Evolutionary conservation across 2,113 vertebrate genomes (phyloP).

Genomic region (Hypomesus transpacificus): DNA sequence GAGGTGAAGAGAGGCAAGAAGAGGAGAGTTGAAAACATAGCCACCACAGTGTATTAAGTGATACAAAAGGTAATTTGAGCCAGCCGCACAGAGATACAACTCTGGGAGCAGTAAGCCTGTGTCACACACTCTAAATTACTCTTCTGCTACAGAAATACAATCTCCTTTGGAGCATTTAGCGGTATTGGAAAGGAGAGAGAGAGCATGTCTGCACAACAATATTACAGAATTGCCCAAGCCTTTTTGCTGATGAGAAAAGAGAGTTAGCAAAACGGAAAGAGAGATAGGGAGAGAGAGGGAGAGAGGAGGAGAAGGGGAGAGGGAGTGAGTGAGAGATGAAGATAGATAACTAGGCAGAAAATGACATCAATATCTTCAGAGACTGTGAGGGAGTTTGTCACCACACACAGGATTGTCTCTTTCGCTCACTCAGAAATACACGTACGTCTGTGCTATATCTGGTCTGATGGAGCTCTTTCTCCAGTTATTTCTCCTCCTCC

Average conservation of each 20-base stretch:
- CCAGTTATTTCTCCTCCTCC: too few species aligned
- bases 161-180: slow-evolving; percentile 29
- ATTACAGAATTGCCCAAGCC: slow-evolving; percentile 12
- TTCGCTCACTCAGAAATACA: neutral
- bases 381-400: neutral
- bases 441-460: slow-evolving; percentile 7
- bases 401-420: slow-evolving; percentile 10
- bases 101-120: slow-evolving; percentile 20
- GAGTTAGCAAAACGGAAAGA: neutral
- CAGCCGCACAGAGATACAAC: too few species aligned
- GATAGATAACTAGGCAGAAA: too few species aligned
- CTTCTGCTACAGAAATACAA: slow-evolving; percentile 27
- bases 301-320: too few species aligned
- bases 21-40: neutral
- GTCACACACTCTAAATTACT: slow-evolving; percentile 36
- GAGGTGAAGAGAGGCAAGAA: neutral
- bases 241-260: neutral
- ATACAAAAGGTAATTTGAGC: too few species aligned
- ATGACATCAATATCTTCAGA: too few species aligned
- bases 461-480: neutral
- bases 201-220: slow-evolving; percentile 3
- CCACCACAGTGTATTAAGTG: slow-evolving; percentile 25
- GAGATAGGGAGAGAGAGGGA: too few species aligned
- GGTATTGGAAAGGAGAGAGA: slow-evolving; percentile 2
- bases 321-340: too few species aligned